phyloP scores from a whole-genome alignment of 2,797 vertebrate genomes.

The Melanotaenia parkinsoni region DNA sequence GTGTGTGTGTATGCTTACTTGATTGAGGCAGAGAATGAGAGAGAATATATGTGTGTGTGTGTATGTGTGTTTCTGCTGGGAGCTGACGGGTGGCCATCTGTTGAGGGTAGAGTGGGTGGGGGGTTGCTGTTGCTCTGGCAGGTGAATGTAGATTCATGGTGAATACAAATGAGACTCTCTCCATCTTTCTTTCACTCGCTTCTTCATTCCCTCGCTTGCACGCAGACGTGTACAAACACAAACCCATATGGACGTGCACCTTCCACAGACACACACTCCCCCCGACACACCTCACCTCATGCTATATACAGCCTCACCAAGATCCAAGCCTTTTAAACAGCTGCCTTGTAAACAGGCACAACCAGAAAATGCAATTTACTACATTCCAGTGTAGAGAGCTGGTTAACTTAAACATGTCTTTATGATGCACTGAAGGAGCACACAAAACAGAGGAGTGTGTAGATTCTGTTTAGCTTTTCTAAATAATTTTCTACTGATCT shows the following conservation, averaged over 20 bases:
- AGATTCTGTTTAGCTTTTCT: neutral
- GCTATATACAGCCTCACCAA: constrained; percentile 39
- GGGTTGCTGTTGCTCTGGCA: constrained; percentile 88
- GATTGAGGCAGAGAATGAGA: constrained; percentile 63
- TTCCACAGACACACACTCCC: constrained; percentile 48
- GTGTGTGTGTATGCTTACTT: constrained; percentile 45
- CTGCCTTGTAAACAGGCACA: constrained; percentile 52
- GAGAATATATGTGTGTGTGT: constrained; percentile 36
- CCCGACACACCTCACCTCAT: constrained; percentile 22
- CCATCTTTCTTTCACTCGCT: constrained; percentile 53
- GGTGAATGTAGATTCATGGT: constrained; percentile 91
- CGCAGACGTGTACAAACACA: constrained; percentile 66
- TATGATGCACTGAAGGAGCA: neutral
- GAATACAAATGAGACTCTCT: constrained; percentile 92
- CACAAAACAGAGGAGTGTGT: neutral
- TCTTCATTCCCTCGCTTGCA: constrained; percentile 57
- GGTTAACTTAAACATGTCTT: neutral
- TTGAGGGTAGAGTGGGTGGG: constrained; percentile 84
- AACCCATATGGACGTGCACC: constrained; percentile 62
- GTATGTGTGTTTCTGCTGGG: constrained; percentile 71
- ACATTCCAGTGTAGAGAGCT: constrained; percentile 28
- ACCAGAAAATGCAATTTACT: constrained; percentile 13
- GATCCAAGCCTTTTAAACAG: constrained; percentile 56
- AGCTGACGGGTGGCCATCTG: constrained; percentile 85
- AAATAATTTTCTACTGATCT: neutral